These are phyloP conservation scores for Drosophila diplacantha DNA, from an alignment of 2,888 invertebrate species.

Conservation along the genomic window DNA sequence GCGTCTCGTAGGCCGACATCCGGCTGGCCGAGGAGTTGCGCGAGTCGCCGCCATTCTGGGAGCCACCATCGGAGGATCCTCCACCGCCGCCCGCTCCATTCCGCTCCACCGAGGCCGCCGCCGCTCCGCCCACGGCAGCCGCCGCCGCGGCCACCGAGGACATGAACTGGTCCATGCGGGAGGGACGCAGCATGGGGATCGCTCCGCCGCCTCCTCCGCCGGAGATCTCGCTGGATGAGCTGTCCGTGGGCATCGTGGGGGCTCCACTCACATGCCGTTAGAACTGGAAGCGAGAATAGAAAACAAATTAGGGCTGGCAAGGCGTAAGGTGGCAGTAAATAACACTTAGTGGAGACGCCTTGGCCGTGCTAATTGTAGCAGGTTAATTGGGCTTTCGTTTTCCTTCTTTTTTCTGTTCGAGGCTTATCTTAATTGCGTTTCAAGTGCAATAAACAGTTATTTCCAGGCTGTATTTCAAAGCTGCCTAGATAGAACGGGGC, in stretches of 20 bases:
- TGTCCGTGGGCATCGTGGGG: slow-evolving; percentile 74
- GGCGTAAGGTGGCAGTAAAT: slow-evolving; percentile 38
- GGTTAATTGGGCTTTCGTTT: slow-evolving; percentile 55
- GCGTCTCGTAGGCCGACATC: slow-evolving; percentile 80
- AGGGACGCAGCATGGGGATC: slow-evolving; percentile 75
- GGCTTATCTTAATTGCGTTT: slow-evolving; percentile 66
- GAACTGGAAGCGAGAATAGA: slow-evolving; percentile 37
- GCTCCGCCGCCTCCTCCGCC: slow-evolving; percentile 67
- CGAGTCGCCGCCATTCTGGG: slow-evolving; percentile 65
- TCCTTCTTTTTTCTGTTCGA: slow-evolving; percentile 1
- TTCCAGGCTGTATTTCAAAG: slow-evolving; percentile 34
- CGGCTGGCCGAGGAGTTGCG: slow-evolving; percentile 76
- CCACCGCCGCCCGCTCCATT: slow-evolving; percentile 38
- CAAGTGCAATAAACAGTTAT: slow-evolving; percentile 62
- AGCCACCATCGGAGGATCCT: slow-evolving; percentile 36
- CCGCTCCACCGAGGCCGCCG: slow-evolving; percentile 48
- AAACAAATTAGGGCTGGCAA: slow-evolving; percentile 9
- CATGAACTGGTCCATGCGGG: slow-evolving; percentile 82
- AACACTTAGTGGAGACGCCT: slow-evolving; percentile 63
- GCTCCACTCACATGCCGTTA: slow-evolving; percentile 61
- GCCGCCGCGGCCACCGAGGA: slow-evolving; percentile 77
- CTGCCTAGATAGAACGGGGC: slow-evolving; percentile 26
- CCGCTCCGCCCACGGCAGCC: slow-evolving; percentile 66
- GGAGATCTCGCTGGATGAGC: slow-evolving; percentile 56
- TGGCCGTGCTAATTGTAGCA: slow-evolving; percentile 58